A percentile compares a stretch with the other conserved stretches of the same genome.
phyloP scores from a whole-genome alignment of 1,140 invertebrate genomes.

The Drosophila melanogaster region Release_6_plus_ISO1_MT NT_033777.3:31622001-31622500 shows the following conservation, averaged over 20 bases:
- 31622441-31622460: constrained; percentile 32
- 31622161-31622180: constrained; percentile 22
- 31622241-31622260: background rate
- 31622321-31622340: constrained; percentile 36
- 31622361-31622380: background rate
- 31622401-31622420: constrained; percentile 21
- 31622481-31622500: constrained; percentile 44
- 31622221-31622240: constrained; percentile 13
- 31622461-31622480: constrained; percentile 46
- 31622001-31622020: constrained; percentile 27
- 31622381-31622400: constrained; percentile 7
- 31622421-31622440: constrained; percentile 49
- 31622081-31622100: constrained; percentile 38
- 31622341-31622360: constrained; percentile 8
- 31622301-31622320: constrained; percentile 51
- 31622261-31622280: background rate
- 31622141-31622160: background rate
- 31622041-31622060: constrained; percentile 62
- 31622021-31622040: constrained; percentile 57
- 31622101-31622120: constrained; percentile 75
- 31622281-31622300: constrained; percentile 32
- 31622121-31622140: constrained; percentile 66
- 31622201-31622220: constrained; percentile 26
- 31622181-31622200: constrained; percentile 50
- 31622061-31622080: constrained; percentile 35